Conservation (phyloP, 2,888 invertebrate species). For the Capitulum mitella region DNA sequence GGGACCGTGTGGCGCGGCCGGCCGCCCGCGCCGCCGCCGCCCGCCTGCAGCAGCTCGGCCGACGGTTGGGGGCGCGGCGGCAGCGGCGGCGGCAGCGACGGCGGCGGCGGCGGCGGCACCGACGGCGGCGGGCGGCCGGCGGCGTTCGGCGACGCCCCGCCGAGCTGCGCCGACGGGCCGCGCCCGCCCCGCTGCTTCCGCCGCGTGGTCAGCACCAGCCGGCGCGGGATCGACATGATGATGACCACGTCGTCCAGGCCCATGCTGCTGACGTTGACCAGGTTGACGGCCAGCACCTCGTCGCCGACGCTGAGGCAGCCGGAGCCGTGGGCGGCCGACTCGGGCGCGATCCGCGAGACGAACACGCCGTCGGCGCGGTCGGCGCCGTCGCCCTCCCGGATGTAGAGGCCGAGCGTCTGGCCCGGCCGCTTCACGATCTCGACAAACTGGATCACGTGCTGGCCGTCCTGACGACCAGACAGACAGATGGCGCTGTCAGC, state of each 20-base stretch:
- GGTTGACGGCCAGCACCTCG: conserved; percentile 95
- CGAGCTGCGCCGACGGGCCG: conserved; percentile 40
- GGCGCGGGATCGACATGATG: conserved; percentile 96
- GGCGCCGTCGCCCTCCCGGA: conserved; percentile 97
- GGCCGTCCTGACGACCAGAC: conserved; percentile 31
- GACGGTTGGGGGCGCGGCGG: conserved; percentile 34
- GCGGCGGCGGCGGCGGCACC: conserved; percentile 57
- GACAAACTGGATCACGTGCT: conserved; percentile 54
- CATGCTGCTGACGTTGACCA: conserved; percentile 96
- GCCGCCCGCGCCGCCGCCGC: conserved; percentile 32
- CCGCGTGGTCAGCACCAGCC: conserved; percentile 86
- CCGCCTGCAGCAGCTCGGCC: conserved; percentile 33
- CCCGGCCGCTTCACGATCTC: conserved; percentile 99
- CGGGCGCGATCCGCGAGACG: conserved; percentile 90
- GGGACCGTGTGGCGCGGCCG: conserved; percentile 26
- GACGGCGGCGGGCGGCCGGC: conserved; percentile 88
- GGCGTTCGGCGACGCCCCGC: conserved; percentile 34
- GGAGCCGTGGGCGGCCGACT: conserved; percentile 94
- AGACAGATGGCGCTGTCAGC: too few species aligned
- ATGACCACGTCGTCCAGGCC: conserved; percentile 98
- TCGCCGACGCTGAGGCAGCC: conserved; percentile 94
- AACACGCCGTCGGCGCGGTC: conserved; percentile 94
- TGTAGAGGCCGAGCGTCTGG: conserved; percentile 94
- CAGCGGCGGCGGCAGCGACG: conserved; percentile 35
- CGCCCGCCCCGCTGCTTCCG: conserved; percentile 47